Conservation (phyloP, 1,140 invertebrate genomes). For the Scaptodrosophila lebanonensis region DNA sequence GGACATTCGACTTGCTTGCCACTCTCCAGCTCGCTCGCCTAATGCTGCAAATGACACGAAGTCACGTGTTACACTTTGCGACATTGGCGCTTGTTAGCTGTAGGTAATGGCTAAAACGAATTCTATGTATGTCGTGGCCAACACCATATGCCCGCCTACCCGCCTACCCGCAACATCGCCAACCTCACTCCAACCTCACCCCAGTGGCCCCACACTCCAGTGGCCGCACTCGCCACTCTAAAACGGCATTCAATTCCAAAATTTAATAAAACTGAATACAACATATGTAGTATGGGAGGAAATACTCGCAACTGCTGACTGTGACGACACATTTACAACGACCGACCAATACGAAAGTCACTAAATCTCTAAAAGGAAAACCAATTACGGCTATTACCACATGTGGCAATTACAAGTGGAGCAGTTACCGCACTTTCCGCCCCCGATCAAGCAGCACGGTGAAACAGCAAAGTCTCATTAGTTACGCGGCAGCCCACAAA, state of each 20-base stretch:
- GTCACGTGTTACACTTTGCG: conserved; percentile 72
- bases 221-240: no score
- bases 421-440: conserved; percentile 32
- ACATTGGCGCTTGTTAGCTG: conserved; percentile 70
- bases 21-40: conserved; percentile 27
- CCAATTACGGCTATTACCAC: conserved; percentile 72
- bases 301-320: no score
- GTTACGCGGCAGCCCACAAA: conserved; percentile 49
- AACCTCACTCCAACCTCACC: no score
- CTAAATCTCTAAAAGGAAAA: conserved; percentile 73
- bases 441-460: background rate
- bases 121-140: conserved; percentile 61
- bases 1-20: conserved; percentile 30
- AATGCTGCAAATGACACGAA: conserved; percentile 71
- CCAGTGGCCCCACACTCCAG: no score
- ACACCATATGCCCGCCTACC: no score
- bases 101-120: conserved; percentile 71
- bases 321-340: conserved; percentile 21
- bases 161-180: no score
- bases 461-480: conserved; percentile 70
- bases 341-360: conserved; percentile 65
- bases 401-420: conserved; percentile 71
- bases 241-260: conserved; percentile 63
- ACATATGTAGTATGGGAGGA: no score
- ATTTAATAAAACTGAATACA: conserved; percentile 52